Evolutionary conservation across 2,113 vertebrate genomes (phyloP).

Genomic region (Oxyruncus cristatus): DNA sequence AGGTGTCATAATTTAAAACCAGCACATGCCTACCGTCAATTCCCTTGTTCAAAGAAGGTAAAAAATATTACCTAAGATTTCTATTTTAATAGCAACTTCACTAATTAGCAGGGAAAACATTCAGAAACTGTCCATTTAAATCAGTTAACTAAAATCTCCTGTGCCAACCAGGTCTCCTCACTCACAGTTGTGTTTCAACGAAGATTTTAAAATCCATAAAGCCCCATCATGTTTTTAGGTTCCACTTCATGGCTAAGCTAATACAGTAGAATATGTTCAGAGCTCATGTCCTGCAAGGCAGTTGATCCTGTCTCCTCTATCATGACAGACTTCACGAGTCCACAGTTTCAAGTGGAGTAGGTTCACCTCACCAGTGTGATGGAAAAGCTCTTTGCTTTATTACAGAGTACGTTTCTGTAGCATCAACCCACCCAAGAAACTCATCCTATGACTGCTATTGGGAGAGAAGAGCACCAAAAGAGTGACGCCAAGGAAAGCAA

Average conservation of each 20-base stretch:
- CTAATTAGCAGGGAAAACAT: neutral
- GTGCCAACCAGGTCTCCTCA: neutral
- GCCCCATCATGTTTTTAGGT: neutral
- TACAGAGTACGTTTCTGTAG: neutral
- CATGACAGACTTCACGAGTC: neutral
- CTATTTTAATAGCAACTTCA: neutral
- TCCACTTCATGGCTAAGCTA: neutral
- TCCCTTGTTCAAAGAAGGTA: neutral
- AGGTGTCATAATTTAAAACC: neutral
- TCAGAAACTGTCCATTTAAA: neutral
- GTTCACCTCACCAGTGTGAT: neutral
- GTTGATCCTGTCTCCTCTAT: neutral
- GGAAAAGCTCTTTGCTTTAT: neutral
- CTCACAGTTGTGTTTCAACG: neutral
- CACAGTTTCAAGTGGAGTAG: neutral
- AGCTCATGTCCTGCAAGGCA: neutral
- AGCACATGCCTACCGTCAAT: neutral
- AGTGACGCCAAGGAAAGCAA: neutral
- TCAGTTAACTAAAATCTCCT: neutral
- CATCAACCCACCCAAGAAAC: neutral
- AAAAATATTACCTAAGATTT: neutral
- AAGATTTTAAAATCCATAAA: neutral
- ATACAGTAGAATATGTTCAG: neutral
- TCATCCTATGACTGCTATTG: neutral
- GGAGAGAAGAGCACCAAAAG: neutral